Evolutionary conservation across 2,888 invertebrate species (phyloP), one percentile per base, ranked within the genome.

Genomic region (Arctia plantaginis): DNA sequence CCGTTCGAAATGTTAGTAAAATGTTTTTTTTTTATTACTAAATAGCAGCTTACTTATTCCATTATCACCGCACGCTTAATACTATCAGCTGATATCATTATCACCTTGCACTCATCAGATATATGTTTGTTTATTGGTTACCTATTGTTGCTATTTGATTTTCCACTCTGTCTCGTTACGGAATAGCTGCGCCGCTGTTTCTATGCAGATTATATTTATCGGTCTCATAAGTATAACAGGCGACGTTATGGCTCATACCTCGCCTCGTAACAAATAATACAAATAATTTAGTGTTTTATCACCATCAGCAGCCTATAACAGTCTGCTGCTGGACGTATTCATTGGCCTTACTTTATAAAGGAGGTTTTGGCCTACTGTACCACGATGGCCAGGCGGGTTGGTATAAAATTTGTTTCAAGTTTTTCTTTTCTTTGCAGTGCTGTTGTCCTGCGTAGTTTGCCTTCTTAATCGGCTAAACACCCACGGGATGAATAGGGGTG

Each of bases 71-170:
- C 33, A 35, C 35, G 51, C 55, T 69, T 33, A n/a, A 55, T n/a
- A n/a, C 23, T 69, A 69, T 69, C 69, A 39, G 41, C 62, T 62
- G 70, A 70, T 70, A 69, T 2, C 33, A 62, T 44, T 70, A 70
- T 70, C 41, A 27, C 44, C 41, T 70, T 70, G 62, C 70, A 62
- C 70, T 30, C 27, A 70, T 70, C 70, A 70, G 41, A 70, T 70
- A 62, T 15, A 41, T 70, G 23, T 70, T 70, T 62, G 41, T 44
- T 70, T 70, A 62, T 70, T 39, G 35, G 59, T 39, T 30, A 62
- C 55, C 8, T 44, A 59, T 69, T 27, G 27, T 12, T 69, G 62
- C 70, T 41, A 62, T n/a, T 70, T 62, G 55, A 69, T 69, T 39
- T 18, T 35, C 39, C 33, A 35, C 12, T 35, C 23, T 3, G 65